A percentile compares a stretch with the other conserved stretches of the same genome.
These are phyloP conservation scores for Epistrophella euchroma DNA, from an alignment of 2,888 invertebrate species.

Conservation along the genomic window DNA sequence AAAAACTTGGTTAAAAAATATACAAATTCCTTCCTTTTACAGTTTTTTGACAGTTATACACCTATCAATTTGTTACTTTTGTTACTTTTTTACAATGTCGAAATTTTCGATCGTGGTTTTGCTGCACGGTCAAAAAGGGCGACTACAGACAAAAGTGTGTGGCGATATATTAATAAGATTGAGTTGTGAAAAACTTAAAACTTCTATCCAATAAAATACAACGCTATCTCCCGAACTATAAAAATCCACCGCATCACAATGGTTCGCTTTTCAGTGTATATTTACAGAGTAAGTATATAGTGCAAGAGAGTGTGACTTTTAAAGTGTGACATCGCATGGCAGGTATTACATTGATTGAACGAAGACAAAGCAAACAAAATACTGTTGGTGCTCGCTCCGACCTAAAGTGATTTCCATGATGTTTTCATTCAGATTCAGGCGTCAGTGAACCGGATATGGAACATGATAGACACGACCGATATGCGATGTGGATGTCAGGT, in stretches of 20 bases:
- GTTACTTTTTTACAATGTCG: too few relatives aligned
- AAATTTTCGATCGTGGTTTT: too few relatives aligned
- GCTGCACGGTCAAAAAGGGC: too few relatives aligned
- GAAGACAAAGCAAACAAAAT: conserved; percentile 13
- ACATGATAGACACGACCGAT: conserved; percentile 3
- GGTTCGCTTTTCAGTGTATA: conserved; percentile 5
- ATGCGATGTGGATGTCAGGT: background rate
- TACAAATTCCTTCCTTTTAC: too few relatives aligned
- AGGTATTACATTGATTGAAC: conserved; percentile 21
- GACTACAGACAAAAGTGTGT: too few relatives aligned
- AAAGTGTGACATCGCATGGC: conserved; percentile 23
- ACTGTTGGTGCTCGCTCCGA: background rate
- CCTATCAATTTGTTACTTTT: too few relatives aligned
- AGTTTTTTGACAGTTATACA: too few relatives aligned
- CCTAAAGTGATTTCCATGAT: conserved; percentile 11
- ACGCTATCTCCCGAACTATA: background rate
- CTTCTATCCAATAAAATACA: background rate
- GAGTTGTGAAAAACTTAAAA: too few relatives aligned
- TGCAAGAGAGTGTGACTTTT: background rate
- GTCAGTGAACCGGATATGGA: conserved; percentile 16
- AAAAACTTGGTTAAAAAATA: too few relatives aligned
- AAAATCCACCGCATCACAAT: background rate
- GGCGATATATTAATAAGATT: too few relatives aligned
- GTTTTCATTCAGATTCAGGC: conserved; percentile 20
- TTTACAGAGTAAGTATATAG: background rate